A percentile compares a stretch with the other conserved stretches of the same genome.
These are phyloP conservation scores for Murina feae DNA, from an alignment of 2,113 vertebrate genomes.

Conservation along the genomic window DNA sequence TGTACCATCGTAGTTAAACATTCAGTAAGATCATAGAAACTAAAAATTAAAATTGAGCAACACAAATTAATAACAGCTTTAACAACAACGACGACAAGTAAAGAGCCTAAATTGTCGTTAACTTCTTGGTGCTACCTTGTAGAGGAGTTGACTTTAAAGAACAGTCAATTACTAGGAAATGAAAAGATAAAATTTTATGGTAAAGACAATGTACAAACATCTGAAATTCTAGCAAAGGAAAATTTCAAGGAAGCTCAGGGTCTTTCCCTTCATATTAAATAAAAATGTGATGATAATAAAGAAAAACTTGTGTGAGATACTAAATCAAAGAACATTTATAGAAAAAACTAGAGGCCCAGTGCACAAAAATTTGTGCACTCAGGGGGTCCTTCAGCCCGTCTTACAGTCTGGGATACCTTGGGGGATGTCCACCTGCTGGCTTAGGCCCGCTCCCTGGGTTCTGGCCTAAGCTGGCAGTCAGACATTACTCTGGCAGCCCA, in stretches of 20 bases:
- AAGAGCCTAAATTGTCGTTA: neutral
- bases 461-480: too few relatives aligned
- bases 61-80: constrained; percentile 16
- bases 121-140: neutral
- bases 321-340: constrained; percentile 39
- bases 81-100: neutral
- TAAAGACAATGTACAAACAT: neutral
- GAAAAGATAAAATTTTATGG: constrained; percentile 28
- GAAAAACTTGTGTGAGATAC: constrained; percentile 5
- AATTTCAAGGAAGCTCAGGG: constrained; percentile 2
- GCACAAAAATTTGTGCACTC: too few relatives aligned
- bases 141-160: constrained; percentile 37
- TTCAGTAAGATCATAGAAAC: constrained; percentile 37
- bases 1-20: neutral
- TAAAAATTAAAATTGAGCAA: constrained; percentile 53
- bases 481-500: too few relatives aligned
- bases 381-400: too few relatives aligned
- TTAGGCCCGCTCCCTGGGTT: too few relatives aligned
- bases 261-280: constrained; percentile 31
- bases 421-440: too few relatives aligned
- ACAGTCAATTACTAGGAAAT: neutral
- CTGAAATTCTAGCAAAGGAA: constrained; percentile 41
- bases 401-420: too few relatives aligned
- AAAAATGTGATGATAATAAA: constrained; percentile 12
- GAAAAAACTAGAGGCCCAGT: too few relatives aligned